Evolutionary conservation across 2,797 vertebrate genomes (phyloP), one percentile per base, ranked within the genome.

Genomic region (Prionace glauca): DNA sequence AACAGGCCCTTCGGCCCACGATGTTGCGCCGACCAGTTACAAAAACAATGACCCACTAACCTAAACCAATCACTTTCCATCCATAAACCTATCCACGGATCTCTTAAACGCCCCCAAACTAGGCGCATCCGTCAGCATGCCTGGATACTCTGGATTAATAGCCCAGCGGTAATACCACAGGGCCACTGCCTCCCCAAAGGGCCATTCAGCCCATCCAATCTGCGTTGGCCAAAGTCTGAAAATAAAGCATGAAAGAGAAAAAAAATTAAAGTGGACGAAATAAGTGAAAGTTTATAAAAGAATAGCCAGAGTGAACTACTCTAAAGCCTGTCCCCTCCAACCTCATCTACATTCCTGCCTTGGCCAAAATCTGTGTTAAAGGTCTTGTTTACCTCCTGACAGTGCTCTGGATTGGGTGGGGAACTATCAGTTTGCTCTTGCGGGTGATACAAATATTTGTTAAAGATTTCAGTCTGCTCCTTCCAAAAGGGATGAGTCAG

Each of bases 331-430:
- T n/a, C 62, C 41, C 60, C 22, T 90, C 32, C 36, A 2, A 62
- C 32, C 32, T 56, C 16, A 91, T 20, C 88, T 20, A 32, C 5
- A 0, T n/a, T 62, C 32, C 1, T 12, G 26, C 26, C 29, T 65
- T 65, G 60, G 60, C 88, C n/a, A n/a, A 24, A 65, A 91, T 60
- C 88, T 91, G 88, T 91, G 88, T 32, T 20, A 91, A 91, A 91
- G 88, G 88, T 91, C 18, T 50, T 91, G 60, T 91, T 91, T 91
- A 91, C 88, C 18, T 91, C 60, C 84, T 87, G 20, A 87, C 18
- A 29, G 84, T 0, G 0, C 41, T 87, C 20, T 22, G 16, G 60
- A 65, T n/a, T 56, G 41, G 87, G 87, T 11, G 50, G 56, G 50
- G 81, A 62, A 32, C 88, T n/a, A n/a, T 65, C 56, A 65, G 14